Conservation (phyloP, 2,888 invertebrate species). For the Ormia ochracea region DNA sequence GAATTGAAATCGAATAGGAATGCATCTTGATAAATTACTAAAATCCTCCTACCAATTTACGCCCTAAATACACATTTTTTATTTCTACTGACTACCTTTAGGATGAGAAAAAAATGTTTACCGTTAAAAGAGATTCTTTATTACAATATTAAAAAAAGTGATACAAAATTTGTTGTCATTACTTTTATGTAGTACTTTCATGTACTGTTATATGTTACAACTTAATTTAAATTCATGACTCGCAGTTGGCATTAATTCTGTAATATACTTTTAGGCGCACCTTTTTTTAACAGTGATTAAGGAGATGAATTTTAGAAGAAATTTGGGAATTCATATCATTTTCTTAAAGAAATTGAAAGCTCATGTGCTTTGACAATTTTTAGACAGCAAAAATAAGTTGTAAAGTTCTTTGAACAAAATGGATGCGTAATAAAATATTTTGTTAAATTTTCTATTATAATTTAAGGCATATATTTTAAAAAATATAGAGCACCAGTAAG, state of each 20-base stretch:
- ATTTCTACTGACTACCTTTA: background rate
- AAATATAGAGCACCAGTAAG: background rate
- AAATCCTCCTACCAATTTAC: background rate
- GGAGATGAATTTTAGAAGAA: slow-evolving; percentile 11
- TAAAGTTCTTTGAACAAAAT: background rate
- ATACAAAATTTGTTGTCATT: background rate
- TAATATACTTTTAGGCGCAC: slow-evolving; percentile 22
- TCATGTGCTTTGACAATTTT: slow-evolving; percentile 4
- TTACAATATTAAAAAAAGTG: background rate
- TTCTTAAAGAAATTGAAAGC: slow-evolving; percentile 16
- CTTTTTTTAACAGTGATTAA: background rate
- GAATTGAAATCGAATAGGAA: background rate
- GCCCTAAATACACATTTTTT: background rate
- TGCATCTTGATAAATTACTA: background rate
- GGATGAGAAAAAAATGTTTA: background rate
- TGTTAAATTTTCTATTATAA: background rate
- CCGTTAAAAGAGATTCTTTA: background rate
- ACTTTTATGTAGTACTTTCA: background rate
- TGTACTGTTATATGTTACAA: background rate
- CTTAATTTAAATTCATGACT: slow-evolving; percentile 60
- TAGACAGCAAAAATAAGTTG: background rate
- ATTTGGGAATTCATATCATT: background rate
- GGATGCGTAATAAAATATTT: background rate
- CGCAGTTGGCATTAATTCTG: slow-evolving; percentile 46
- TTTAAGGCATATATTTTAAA: background rate